A percentile compares a stretch with the other conserved stretches of the same genome.
phyloP scores from a whole-genome alignment of 2,797 vertebrate genomes.

The Potorous gilbertii region DNA sequence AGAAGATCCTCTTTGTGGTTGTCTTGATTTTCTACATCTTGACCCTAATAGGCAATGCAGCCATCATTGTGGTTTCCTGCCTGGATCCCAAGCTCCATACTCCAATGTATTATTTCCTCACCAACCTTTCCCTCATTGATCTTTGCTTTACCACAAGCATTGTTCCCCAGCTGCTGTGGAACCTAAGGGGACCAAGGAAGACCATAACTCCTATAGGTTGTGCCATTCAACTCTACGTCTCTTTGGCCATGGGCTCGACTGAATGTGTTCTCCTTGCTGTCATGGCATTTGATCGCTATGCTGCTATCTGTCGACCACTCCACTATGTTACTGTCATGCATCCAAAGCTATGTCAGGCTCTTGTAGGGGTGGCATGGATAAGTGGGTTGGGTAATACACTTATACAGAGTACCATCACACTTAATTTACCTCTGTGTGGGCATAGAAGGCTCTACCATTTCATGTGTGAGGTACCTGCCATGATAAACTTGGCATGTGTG shows the following conservation, averaged over 20 bases:
- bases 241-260: conserved; percentile 54
- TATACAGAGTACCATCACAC: conserved; percentile 52
- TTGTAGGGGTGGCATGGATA: conserved; percentile 58
- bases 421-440: conserved; percentile 56
- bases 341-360: conserved; percentile 27
- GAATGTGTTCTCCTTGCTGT: conserved; percentile 55
- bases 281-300: conserved; percentile 66
- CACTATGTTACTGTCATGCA: conserved; percentile 65
- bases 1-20: conserved; percentile 57
- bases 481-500: conserved; percentile 65
- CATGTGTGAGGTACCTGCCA: conserved; percentile 66
- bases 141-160: conserved; percentile 62
- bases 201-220: conserved; percentile 54
- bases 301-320: conserved; percentile 62
- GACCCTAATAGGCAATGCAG: conserved; percentile 58
- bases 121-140: conserved; percentile 62
- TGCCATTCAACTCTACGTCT: conserved; percentile 53
- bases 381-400: conserved; percentile 57
- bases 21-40: conserved; percentile 61
- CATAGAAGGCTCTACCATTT: conserved; percentile 58
- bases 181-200: conserved; percentile 44
- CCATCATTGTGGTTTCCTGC: conserved; percentile 61
- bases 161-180: conserved; percentile 61
- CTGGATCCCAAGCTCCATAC: conserved; percentile 55
- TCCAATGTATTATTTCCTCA: conserved; percentile 65